A percentile compares a stretch with the other conserved stretches of the same genome.
Evolutionary conservation across 2,797 vertebrate genomes (phyloP).

Genomic region (Cichlasoma orientale): DNA sequence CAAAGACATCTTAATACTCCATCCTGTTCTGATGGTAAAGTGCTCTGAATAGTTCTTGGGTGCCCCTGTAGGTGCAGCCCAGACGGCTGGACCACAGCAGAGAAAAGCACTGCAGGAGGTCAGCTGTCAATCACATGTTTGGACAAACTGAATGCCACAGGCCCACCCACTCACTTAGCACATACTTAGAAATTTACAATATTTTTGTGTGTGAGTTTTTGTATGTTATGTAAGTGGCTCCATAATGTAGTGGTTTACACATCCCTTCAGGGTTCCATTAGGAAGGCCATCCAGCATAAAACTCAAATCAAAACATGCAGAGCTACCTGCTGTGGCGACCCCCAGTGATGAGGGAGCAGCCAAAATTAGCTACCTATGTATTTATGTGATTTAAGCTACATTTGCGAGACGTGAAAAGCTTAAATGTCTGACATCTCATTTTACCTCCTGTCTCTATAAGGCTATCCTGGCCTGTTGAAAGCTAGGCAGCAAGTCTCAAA

Average conservation of each 20-base stretch:
- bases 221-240: not conserved
- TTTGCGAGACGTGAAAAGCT: slow-evolving; percentile 6
- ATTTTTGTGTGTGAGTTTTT: not conserved
- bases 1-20: not conserved
- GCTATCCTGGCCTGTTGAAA: not conserved
- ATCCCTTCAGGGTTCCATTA: not conserved
- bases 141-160: slow-evolving; percentile 3
- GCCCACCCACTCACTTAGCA: slow-evolving; percentile 49
- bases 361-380: not conserved
- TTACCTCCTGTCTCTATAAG: not conserved
- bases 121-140: slow-evolving; percentile 44
- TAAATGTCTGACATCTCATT: not conserved
- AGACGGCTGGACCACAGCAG: slow-evolving; percentile 28
- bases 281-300: not conserved
- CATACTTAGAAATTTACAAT: slow-evolving; percentile 1
- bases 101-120: not conserved
- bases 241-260: not conserved
- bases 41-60: not conserved
- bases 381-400: not conserved
- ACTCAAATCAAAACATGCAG: not conserved
- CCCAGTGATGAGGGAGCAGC: not conserved
- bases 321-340: not conserved
- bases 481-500: too few species aligned
- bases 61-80: not conserved
- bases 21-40: not conserved